phyloP scores from a whole-genome alignment of 1,140 invertebrate species.

The Melanaphis sacchari region DNA sequence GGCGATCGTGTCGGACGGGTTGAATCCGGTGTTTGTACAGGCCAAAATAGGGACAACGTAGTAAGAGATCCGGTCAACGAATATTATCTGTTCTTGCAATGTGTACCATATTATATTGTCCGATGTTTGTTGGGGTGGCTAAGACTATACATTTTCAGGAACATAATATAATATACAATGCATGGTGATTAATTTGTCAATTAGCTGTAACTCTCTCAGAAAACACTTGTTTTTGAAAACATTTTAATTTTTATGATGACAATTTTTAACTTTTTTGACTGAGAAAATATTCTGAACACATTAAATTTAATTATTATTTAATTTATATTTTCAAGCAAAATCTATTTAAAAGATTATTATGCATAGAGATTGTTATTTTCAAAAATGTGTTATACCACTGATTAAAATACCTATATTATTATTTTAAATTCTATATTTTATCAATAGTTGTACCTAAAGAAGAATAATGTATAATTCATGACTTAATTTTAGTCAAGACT shows the following conservation, averaged over 20 bases:
- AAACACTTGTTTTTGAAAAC: not conserved
- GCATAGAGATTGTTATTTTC: too few relatives aligned
- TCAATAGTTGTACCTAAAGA: too few relatives aligned
- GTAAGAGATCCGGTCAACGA: not conserved
- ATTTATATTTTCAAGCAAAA: too few relatives aligned
- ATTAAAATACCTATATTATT: too few relatives aligned
- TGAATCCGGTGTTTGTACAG: constrained; percentile 12
- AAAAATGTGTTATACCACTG: too few relatives aligned
- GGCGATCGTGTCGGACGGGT: not conserved
- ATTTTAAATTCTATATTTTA: too few relatives aligned
- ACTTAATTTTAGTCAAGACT: too few relatives aligned
- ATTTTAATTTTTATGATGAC: not conserved
- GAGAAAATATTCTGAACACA: not conserved
- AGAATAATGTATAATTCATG: too few relatives aligned
- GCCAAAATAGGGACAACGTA: not conserved
- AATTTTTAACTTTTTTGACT: not conserved
- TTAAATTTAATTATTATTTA: too few relatives aligned
- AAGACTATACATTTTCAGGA: not conserved
- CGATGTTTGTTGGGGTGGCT: not conserved
- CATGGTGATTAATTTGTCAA: not conserved
- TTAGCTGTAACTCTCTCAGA: not conserved
- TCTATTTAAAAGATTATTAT: too few relatives aligned
- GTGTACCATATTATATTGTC: not conserved
- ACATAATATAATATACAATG: not conserved
- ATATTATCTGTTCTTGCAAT: not conserved